Percentiles rank a stretch among this genome's conserved stretches.
Conservation (phyloP, 1,140 invertebrate species). For the Drosophila fuyamai region DNA sequence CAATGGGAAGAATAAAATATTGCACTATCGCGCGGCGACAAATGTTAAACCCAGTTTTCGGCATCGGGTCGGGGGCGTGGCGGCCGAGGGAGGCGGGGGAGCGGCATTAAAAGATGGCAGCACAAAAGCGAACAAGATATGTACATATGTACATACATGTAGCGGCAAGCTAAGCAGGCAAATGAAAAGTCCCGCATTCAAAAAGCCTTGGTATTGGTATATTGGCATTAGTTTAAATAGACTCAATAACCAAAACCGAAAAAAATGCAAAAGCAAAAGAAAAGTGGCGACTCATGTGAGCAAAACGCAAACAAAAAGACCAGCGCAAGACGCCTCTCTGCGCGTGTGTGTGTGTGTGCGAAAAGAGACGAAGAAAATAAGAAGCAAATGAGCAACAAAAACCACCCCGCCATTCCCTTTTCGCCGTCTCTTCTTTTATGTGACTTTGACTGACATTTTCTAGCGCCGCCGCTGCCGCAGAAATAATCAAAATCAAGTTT, state of each 20-base stretch:
- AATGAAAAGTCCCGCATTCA: conserved; percentile 48
- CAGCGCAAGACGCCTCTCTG: conserved; percentile 63
- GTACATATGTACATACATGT: conserved; percentile 46
- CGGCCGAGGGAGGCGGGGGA: conserved; percentile 41
- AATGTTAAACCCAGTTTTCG: conserved; percentile 66
- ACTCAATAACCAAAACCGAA: conserved; percentile 60
- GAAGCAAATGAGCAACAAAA: conserved; percentile 58
- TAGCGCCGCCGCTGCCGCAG: conserved; percentile 26
- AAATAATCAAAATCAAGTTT: conserved; percentile 63
- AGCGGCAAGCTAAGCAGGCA: conserved; percentile 52
- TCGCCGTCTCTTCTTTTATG: conserved; percentile 30
- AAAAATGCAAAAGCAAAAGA: conserved; percentile 29
- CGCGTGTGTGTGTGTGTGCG: conserved; percentile 37
- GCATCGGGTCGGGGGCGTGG: conserved; percentile 47
- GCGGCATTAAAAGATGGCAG: conserved; percentile 78
- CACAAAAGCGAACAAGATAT: conserved; percentile 67
- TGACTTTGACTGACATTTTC: conserved; percentile 73
- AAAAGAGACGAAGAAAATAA: conserved; percentile 55
- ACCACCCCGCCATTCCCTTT: conserved; percentile 55
- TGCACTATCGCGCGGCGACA: conserved; percentile 22
- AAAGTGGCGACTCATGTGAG: conserved; percentile 68
- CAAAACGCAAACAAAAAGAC: conserved; percentile 70
- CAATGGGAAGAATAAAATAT: conserved; percentile 27
- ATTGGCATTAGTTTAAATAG: conserved; percentile 61
- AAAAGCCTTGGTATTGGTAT: conserved; percentile 56